Conservation (phyloP, 2,113 vertebrate species). For the Apteryx owenii region DNA sequence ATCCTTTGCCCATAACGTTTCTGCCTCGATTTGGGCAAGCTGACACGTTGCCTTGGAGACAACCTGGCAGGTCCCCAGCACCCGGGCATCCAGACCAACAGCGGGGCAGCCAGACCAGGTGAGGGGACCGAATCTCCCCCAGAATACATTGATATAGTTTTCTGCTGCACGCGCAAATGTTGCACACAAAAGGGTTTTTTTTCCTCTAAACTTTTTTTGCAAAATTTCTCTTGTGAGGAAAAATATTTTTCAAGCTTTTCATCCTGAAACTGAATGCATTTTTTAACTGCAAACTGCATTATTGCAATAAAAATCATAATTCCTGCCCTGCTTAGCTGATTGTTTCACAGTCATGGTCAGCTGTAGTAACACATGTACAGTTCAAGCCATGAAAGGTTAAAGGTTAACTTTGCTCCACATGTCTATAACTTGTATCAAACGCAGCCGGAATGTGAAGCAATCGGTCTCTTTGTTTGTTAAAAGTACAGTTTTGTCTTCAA, state of each 20-base stretch:
- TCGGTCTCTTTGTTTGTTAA: not conserved
- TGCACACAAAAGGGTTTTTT: no score
- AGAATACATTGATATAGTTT: not conserved
- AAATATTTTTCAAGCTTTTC: not conserved
- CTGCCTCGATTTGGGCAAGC: not conserved
- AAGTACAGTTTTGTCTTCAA: not conserved
- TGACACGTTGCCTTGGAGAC: not conserved
- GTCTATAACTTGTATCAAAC: not conserved
- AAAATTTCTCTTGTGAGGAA: not conserved
- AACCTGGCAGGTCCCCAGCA: not conserved
- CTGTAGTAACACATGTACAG: not conserved
- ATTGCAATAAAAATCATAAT: not conserved
- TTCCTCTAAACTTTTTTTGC: not conserved
- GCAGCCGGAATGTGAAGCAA: not conserved
- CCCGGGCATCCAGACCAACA: rapidly evolving
- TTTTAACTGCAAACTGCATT: not conserved
- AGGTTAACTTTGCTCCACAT: not conserved
- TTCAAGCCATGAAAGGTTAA: not conserved
- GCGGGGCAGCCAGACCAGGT: not conserved
- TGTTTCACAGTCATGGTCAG: not conserved
- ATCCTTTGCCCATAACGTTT: not conserved
- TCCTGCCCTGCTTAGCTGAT: not conserved
- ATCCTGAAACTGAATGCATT: not conserved
- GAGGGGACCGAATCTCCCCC: not conserved
- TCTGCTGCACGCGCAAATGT: not conserved